Base-by-base conservation (phyloP, 1,140 invertebrate species). In the Sitobion miscanthi region DNA sequence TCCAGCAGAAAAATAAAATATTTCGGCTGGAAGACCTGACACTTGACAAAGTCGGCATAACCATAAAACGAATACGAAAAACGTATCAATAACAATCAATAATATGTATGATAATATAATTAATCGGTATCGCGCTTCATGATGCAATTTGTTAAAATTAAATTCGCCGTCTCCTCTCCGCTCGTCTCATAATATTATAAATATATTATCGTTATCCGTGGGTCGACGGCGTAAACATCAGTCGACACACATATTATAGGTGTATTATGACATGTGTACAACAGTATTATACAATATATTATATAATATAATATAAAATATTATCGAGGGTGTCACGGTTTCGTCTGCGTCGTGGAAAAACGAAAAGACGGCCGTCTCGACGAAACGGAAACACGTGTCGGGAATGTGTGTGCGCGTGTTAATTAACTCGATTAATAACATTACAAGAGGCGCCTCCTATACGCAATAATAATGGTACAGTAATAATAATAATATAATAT, bases 321-420 rank as follows among this genome's bases (percentile, higher is more conserved):
- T 38, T 45, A 6, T 42, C 17, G 83, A 30, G 38, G 42, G 21
- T 86, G 42, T 45, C 38, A 30, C 57, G 57, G 6, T 77, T 45
- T 90, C 38, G 57, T 90, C 89, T 30, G 54, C 1, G 54, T 45
- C 1, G 54, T 45, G 47, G 14, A 57, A 38, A 57, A 38, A 62
- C 52, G 9, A 38, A 52, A 35, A 89, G 5, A 42, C 35, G 8
- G 1, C 21, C 42, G 49, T 90, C 54, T 90, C 88, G 35, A 62
- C 8, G 69, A 83, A 91, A 91, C 90, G 90, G 90, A 91, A 91
- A 91, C 90, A 91, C 90, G 77, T 91, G 90, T 83, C 77, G 89
- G 57, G 42, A 90, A 57, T 90, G 8, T 89, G 87, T 57, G 52
- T 8, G 9, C 52, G 54, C 47, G 90, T 52, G 90, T 91, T 91